Conservation (phyloP, 2,797 vertebrate genomes). For the Garrulus glandarius region DNA sequence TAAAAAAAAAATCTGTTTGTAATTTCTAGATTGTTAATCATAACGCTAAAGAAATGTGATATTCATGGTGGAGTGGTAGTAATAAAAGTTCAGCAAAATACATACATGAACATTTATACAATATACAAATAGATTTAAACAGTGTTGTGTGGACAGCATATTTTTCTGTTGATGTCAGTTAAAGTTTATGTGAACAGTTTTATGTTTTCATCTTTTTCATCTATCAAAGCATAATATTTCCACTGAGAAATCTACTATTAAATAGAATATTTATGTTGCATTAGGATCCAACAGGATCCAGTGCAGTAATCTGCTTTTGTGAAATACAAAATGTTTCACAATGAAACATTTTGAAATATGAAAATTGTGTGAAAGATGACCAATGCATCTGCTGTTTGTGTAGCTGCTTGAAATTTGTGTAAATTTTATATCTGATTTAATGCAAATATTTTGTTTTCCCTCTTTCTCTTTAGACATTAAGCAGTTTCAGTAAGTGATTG, state of each 20-base stretch:
- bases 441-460: background rate
- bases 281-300: background rate
- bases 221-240: background rate
- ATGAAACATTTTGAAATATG: background rate
- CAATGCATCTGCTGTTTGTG: background rate
- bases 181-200: background rate
- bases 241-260: background rate
- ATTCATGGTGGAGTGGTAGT: background rate
- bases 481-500: background rate
- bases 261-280: background rate
- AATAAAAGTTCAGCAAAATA: background rate
- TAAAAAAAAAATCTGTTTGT: background rate
- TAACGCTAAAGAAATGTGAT: background rate
- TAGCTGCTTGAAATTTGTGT: background rate
- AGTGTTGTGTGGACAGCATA: background rate
- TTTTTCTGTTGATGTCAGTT: background rate
- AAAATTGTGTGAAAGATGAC: background rate
- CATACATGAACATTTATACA: background rate
- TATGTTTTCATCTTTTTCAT: background rate
- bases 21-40: background rate
- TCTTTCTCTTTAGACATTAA: background rate
- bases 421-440: background rate
- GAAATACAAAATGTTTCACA: background rate
- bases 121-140: background rate
- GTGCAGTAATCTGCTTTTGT: background rate